Evolutionary conservation across 2,113 vertebrate species (phyloP).

Genomic region (Mustela nigripes): DNA sequence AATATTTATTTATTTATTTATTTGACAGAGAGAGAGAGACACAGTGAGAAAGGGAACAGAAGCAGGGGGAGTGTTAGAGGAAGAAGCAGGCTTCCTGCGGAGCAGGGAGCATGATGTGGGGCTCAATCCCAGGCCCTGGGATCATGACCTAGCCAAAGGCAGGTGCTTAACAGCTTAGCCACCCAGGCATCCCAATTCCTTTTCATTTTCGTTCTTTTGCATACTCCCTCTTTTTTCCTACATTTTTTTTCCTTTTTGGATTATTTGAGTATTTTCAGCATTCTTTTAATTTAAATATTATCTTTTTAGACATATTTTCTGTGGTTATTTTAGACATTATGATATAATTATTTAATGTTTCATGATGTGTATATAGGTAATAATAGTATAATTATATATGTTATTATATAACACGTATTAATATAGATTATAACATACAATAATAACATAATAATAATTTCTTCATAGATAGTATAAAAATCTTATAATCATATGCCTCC

Average conservation of each 20-base stretch:
- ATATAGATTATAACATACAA: not conserved
- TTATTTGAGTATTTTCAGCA: not conserved
- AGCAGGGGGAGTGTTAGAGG: too few relatives aligned
- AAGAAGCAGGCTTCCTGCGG: too few relatives aligned
- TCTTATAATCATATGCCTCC: not conserved
- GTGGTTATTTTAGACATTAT: not conserved
- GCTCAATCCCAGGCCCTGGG: too few relatives aligned
- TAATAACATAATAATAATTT: not conserved
- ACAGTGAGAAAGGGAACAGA: too few relatives aligned
- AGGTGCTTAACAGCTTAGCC: too few relatives aligned
- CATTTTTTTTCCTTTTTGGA: not conserved
- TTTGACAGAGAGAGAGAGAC: too few relatives aligned
- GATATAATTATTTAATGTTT: not conserved
- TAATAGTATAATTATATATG: not conserved
- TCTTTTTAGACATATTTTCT: not conserved
- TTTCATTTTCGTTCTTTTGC: not conserved
- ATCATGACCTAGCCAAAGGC: too few relatives aligned
- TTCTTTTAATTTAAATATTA: not conserved
- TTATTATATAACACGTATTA: too few relatives aligned
- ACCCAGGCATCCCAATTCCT: too few relatives aligned
- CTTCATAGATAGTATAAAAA: not conserved
- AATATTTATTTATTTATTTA: too few relatives aligned
- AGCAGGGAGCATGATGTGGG: too few relatives aligned
- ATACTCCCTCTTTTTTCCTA: not conserved
- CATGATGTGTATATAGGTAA: not conserved